Base-by-base conservation (phyloP, 1,140 invertebrate genomes). In the Drosophila subobscura region DNA sequence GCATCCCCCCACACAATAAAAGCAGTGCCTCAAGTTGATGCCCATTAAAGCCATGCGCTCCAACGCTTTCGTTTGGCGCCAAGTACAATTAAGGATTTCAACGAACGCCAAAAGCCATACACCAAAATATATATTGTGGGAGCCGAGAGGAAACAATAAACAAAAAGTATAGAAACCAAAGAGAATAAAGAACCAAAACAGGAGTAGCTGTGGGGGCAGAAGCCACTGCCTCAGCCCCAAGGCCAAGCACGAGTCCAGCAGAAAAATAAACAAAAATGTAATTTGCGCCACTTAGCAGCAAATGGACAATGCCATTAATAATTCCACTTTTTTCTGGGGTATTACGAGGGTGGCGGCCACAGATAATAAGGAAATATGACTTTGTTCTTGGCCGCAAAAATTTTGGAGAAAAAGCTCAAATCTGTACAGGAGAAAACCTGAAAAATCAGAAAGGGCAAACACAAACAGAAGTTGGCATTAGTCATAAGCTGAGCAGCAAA, bases 351-450 rank as follows among this genome's bases (percentile, higher is more conserved):
- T 64, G 68, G 54, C 51, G 16, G 0, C 16, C 16, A 23, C 61
- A 88, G 83, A 86, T 88, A 86, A 86, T 86, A 81, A 86, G 83
- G 55, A 86, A 86, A 83, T 86, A 88, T 86, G 83, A 86, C 61
- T 83, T 77, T 84, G 57, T 71, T 42, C 42, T 57, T 59, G 40
- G 70, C 60, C 52, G 14, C 63, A 45, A 56, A 63, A 76, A 68
- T 42, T 42, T 14, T 29, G 20, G 25, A 47, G 16, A 41, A 50
- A 27, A 25, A 41, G 16, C 4, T 41, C 25, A 6, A 42, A 23
- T 23, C n/a, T 41, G 14, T 14, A 22, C 14, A 37, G 10, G 20
- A 46, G 20, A 46, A 46, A 33, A 10, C 33, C 33, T 37, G 33
- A 37, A 12, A 12, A 37, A 12, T 12, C 33, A 12, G 33, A 12